Percentiles rank a stretch among this genome's conserved stretches.
These are phyloP conservation scores for Phylloscopus whistleri DNA, from an alignment of 2,113 vertebrate genomes.

Conservation along the genomic window DNA sequence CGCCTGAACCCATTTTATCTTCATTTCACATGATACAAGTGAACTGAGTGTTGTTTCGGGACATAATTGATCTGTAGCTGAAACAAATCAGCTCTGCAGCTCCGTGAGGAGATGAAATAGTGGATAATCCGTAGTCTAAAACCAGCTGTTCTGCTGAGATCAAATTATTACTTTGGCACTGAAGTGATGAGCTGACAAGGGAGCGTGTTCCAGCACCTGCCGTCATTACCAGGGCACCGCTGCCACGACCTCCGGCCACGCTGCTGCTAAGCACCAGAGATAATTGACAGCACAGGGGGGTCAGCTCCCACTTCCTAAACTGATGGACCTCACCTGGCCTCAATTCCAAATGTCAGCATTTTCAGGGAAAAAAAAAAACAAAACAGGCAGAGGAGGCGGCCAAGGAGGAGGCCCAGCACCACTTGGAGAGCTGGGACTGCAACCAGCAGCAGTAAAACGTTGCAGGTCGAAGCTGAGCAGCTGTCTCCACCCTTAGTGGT, in stretches of 20 bases:
- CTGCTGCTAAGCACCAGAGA: not conserved
- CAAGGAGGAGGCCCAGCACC: not conserved
- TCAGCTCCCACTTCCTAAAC: conserved; percentile 19
- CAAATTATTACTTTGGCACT: conserved; percentile 29
- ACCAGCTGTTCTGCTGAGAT: conserved; percentile 45
- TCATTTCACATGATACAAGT: not conserved
- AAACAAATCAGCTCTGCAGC: conserved; percentile 22
- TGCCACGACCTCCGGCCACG: not conserved
- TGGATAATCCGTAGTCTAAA: conserved; percentile 36
- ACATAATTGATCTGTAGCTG: conserved; percentile 19
- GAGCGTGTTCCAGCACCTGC: not conserved
- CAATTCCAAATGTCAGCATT: conserved; percentile 31
- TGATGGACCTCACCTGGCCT: conserved; percentile 39
- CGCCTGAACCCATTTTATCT: not conserved
- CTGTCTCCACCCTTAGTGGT: not conserved
- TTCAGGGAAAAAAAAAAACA: not conserved
- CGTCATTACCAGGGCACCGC: not conserved
- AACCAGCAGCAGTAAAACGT: not conserved
- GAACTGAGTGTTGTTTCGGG: not conserved
- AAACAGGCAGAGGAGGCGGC: not conserved
- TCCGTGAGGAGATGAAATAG: conserved; percentile 50
- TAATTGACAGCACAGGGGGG: conserved; percentile 34
- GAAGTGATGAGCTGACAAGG: conserved; percentile 17
- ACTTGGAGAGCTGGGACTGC: not conserved
- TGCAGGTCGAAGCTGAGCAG: not conserved